Evolutionary conservation across 92 coral and sea anemone species (phyloP).

Genomic region (Desmophyllum pertusum): DNA sequence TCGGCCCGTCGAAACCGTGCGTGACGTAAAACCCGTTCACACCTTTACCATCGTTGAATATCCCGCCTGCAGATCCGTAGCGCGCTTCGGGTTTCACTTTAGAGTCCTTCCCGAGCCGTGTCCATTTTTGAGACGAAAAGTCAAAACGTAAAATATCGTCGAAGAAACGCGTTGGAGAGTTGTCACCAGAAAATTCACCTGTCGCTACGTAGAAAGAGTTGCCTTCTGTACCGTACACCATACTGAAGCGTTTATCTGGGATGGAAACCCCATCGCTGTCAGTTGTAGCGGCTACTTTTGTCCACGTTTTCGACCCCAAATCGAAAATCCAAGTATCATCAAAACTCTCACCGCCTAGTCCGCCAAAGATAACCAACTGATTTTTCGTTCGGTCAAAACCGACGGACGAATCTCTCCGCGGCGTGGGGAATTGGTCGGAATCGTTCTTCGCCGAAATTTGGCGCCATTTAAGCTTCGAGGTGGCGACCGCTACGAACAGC

Average conservation of each 20-base stretch:
- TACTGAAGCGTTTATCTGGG: slow-evolving; percentile 86
- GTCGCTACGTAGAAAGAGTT: slow-evolving; percentile 76
- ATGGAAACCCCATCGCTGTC: slow-evolving; percentile 27
- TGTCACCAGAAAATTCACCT: slow-evolving; percentile 64
- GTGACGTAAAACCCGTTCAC: slow-evolving; percentile 76
- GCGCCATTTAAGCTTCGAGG: slow-evolving; percentile 50
- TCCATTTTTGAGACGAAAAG: slow-evolving; percentile 56
- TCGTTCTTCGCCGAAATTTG: slow-evolving; percentile 18
- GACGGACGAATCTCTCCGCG: slow-evolving; percentile 82
- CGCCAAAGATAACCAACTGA: slow-evolving; percentile 74
- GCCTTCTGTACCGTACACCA: slow-evolving; percentile 80
- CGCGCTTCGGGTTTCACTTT: slow-evolving; percentile 70
- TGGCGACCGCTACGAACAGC: slow-evolving; percentile 16
- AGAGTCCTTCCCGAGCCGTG: slow-evolving; percentile 51
- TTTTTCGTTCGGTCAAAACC: slow-evolving; percentile 62
- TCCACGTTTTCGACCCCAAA: slow-evolving; percentile 61
- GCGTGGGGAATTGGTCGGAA: slow-evolving; percentile 46
- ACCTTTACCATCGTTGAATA: slow-evolving; percentile 28
- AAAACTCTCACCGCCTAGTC: slow-evolving; percentile 39
- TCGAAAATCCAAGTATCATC: slow-evolving; percentile 84
- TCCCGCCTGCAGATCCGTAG: slow-evolving; percentile 91
- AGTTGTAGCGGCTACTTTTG: slow-evolving; percentile 32
- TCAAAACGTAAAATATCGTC: slow-evolving; percentile 75
- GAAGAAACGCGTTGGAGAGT: slow-evolving; percentile 44
- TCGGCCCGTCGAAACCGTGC: slow-evolving; percentile 84